A percentile compares a stretch with the other conserved stretches of the same genome.
Evolutionary conservation across 1,140 invertebrate species (phyloP).

Genomic region (Mylabris phalerata): DNA sequence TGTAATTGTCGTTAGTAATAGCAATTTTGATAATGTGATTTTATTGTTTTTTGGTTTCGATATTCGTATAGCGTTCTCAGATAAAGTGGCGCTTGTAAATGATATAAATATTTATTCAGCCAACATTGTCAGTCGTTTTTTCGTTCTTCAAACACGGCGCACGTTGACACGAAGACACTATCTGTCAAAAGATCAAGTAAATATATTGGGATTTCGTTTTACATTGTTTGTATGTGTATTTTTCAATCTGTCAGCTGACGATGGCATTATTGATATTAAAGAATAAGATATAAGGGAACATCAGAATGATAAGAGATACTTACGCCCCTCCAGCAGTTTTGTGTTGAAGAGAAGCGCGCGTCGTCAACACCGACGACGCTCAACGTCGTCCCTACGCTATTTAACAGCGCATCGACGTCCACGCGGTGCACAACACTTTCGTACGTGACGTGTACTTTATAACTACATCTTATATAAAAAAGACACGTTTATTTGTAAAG

Average conservation of each 20-base stretch:
- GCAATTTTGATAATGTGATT: no score
- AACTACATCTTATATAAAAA: background rate
- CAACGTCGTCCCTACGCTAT: conserved; percentile 27
- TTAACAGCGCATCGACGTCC: conserved; percentile 31
- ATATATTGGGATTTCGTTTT: no score
- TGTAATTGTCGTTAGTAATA: no score
- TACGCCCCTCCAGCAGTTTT: conserved; percentile 25
- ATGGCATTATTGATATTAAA: conserved; percentile 20
- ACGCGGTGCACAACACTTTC: conserved; percentile 26
- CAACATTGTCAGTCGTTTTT: no score
- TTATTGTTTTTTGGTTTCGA: no score
- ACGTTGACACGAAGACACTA: no score
- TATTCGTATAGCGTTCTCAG: no score
- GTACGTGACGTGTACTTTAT: conserved; percentile 12
- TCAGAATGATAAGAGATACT: conserved; percentile 30
- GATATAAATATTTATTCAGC: no score
- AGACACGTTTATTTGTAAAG: no score
- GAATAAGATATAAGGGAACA: conserved; percentile 22
- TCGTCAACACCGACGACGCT: conserved; percentile 25
- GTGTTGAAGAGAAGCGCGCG: conserved; percentile 25
- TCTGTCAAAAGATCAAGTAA: no score
- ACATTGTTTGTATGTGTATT: background rate
- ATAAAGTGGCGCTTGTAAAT: no score
- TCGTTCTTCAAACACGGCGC: no score
- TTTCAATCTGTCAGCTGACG: conserved; percentile 12